Evolutionary conservation across 2,113 vertebrate genomes (phyloP).

Genomic region (Carlito syrichta): DNA sequence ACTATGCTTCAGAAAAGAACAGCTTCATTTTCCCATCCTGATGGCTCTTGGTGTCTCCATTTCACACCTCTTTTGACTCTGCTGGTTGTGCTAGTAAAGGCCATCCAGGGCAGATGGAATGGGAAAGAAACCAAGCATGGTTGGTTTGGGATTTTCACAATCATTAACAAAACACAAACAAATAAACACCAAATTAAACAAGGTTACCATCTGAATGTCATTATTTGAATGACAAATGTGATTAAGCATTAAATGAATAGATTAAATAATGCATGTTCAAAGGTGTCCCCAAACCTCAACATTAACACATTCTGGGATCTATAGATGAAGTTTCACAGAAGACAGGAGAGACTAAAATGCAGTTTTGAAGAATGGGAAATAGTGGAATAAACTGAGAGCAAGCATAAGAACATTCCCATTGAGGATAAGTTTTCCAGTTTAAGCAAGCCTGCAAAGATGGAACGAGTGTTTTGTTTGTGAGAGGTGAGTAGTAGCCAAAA

Average conservation of each 20-base stretch:
- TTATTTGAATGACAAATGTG: not conserved
- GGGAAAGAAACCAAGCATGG: constrained; percentile 72
- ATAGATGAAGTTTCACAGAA: not conserved
- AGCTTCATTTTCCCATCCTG: constrained; percentile 92
- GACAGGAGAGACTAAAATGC: not conserved
- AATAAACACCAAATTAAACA: not conserved
- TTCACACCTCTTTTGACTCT: constrained; percentile 93
- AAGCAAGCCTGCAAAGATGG: not conserved
- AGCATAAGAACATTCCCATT: not conserved
- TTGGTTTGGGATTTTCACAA: constrained; percentile 76
- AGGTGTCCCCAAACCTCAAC: not conserved
- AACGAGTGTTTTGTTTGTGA: not conserved
- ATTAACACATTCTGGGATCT: not conserved
- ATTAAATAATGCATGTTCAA: not conserved
- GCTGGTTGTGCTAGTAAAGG: constrained; percentile 84
- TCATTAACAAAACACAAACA: not conserved
- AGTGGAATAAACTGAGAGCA: not conserved
- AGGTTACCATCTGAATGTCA: not conserved
- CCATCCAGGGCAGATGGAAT: not conserved
- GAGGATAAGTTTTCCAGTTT: not conserved
- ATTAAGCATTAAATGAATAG: not conserved
- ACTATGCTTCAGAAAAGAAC: constrained; percentile 92
- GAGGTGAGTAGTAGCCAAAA: not conserved
- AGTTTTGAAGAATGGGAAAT: not conserved
- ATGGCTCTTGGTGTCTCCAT: constrained; percentile 93